Evolutionary conservation across 2,113 vertebrate genomes (phyloP).

Genomic region (Paramormyrops kingsleyae): DNA sequence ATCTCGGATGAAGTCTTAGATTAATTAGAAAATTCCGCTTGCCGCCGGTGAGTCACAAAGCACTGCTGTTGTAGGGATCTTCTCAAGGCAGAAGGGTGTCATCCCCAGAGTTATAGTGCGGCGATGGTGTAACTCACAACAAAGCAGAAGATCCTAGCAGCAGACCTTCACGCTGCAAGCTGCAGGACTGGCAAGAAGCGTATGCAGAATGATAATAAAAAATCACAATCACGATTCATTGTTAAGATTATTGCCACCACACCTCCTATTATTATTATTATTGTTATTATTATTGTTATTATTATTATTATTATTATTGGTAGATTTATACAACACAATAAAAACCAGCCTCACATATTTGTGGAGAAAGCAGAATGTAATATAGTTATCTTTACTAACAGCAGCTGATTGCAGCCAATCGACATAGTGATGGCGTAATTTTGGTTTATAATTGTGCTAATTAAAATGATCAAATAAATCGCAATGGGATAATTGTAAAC

Average conservation of each 20-base stretch:
- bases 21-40: neutral
- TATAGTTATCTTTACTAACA: constrained; percentile 18
- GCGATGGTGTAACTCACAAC: neutral
- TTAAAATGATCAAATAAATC: constrained; percentile 21
- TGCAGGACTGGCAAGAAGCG: neutral
- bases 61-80: neutral
- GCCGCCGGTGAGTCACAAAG: neutral
- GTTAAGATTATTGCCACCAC: neutral
- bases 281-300: neutral
- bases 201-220: neutral
- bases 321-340: neutral
- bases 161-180: neutral
- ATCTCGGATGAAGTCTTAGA: neutral
- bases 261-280: neutral
- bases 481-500: constrained; percentile 23
- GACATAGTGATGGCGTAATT: constrained; percentile 20
- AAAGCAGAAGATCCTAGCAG: neutral
- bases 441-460: constrained; percentile 21
- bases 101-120: too few relatives aligned
- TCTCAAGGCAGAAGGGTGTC: neutral
- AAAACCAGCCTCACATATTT: constrained; percentile 1
- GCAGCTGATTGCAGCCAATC: constrained; percentile 16
- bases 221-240: neutral
- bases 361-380: neutral
- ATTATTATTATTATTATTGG: neutral